Conservation (phyloP, 2,797 vertebrate genomes). For the Cossypha caffra region DNA sequence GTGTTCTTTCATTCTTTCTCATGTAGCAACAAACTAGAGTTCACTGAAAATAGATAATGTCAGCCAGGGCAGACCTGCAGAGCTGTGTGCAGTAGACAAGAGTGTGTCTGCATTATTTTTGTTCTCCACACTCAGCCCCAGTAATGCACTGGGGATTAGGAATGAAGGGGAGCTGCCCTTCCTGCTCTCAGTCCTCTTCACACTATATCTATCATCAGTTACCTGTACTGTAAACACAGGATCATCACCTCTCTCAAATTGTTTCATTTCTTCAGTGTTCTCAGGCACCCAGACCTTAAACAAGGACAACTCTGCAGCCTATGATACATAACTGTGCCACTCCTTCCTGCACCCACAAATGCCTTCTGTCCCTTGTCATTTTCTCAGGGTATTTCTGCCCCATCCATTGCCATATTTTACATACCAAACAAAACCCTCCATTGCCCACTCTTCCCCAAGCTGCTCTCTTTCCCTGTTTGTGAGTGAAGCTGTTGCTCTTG, state of each 20-base stretch:
- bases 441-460: neutral
- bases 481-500: neutral
- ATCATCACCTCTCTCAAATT: neutral
- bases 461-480: neutral
- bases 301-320: neutral
- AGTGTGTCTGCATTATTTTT: neutral
- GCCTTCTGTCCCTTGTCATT: neutral
- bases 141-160: neutral
- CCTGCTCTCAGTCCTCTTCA: neutral
- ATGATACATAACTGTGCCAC: neutral
- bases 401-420: neutral
- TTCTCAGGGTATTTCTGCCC: neutral
- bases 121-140: fast-evolving
- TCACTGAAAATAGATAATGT: neutral
- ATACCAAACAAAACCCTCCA: fast-evolving
- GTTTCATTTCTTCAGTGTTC: neutral
- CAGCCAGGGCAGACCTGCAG: neutral
- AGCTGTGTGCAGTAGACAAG: neutral
- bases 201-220: too few species aligned
- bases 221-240: neutral
- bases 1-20: neutral
- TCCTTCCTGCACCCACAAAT: neutral
- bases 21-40: neutral
- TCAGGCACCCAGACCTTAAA: neutral
- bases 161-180: neutral